Evolutionary conservation across 2,113 vertebrate genomes (phyloP).

Genomic region (Centropristis striata): DNA sequence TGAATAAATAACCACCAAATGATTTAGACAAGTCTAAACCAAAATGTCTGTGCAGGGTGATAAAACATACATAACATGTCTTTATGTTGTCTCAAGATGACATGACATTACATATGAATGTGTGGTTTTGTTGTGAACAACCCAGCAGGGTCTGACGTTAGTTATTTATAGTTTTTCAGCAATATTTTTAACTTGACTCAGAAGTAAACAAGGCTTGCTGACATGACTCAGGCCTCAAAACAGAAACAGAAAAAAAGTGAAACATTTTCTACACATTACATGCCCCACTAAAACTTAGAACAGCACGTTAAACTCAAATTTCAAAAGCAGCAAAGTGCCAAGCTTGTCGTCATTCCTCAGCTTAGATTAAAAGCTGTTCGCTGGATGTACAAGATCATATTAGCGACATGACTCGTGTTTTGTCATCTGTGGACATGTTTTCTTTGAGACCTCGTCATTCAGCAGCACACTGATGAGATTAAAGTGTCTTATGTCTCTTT

Average conservation of each 20-base stretch:
- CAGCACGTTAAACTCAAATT: constrained; percentile 11
- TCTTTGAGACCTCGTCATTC: constrained; percentile 32
- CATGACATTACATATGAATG: background rate
- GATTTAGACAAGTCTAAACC: constrained; percentile 16
- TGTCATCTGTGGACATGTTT: background rate
- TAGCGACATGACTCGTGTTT: background rate
- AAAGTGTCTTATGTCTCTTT: constrained; percentile 44
- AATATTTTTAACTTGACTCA: background rate
- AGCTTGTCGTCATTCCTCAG: constrained; percentile 14
- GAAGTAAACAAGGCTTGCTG: background rate
- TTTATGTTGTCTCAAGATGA: background rate
- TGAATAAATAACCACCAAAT: constrained; percentile 51
- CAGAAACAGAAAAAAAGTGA: background rate
- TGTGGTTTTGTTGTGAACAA: constrained; percentile 8
- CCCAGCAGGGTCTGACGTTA: background rate
- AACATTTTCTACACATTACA: background rate
- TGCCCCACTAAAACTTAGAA: background rate
- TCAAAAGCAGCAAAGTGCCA: constrained; percentile 38
- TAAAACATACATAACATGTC: background rate
- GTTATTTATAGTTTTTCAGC: background rate
- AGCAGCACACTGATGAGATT: constrained; percentile 20
- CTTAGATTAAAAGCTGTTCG: constrained; percentile 45
- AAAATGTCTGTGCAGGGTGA: constrained; percentile 9
- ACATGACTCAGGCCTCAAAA: constrained; percentile 1
- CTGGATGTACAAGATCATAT: constrained; percentile 27